Conservation (phyloP, 1,140 invertebrate species). For the Drosophila ambigua region DNA sequence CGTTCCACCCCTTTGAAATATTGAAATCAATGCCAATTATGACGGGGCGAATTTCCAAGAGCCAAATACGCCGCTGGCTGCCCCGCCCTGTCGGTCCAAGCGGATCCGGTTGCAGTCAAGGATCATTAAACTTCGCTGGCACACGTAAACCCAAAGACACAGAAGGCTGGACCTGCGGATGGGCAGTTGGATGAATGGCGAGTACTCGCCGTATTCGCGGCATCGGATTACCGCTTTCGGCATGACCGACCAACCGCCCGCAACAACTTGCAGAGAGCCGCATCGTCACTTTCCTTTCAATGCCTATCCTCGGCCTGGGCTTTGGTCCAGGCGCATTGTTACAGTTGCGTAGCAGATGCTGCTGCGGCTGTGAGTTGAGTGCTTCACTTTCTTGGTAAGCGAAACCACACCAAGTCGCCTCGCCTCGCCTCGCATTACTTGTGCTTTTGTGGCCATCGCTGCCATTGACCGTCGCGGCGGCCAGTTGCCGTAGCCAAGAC, state of each 20-base stretch:
- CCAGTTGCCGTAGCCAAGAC: too few relatives aligned
- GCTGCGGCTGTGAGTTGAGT: conserved; percentile 3
- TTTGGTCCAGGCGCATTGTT: conserved; percentile 13
- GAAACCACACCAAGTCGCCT: conserved; percentile 50
- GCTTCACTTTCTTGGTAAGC: conserved; percentile 61
- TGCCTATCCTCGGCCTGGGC: conserved; percentile 31
- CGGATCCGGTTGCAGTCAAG: conserved; percentile 76
- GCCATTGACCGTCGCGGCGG: conserved; percentile 44
- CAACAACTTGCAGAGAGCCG: conserved; percentile 15
- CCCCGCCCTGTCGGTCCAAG: conserved; percentile 29
- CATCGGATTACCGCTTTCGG: conserved; percentile 71
- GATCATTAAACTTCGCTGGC: conserved; percentile 72
- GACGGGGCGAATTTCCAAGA: conserved; percentile 15
- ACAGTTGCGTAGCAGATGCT: conserved; percentile 4
- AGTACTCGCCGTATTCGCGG: conserved; percentile 16
- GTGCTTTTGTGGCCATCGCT: conserved; percentile 62
- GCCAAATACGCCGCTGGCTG: conserved; percentile 27
- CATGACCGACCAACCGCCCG: conserved; percentile 26
- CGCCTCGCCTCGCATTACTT: conserved; percentile 69
- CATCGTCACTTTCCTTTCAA: conserved; percentile 62
- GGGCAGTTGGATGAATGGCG: conserved; percentile 2
- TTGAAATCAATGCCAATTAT: conserved; percentile 48
- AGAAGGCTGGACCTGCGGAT: conserved; percentile 30
- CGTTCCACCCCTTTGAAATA: conserved; percentile 11
- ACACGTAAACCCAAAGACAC: conserved; percentile 23